Conservation (phyloP, 2,888 invertebrate genomes). For the Steromphala cineraria region DNA sequence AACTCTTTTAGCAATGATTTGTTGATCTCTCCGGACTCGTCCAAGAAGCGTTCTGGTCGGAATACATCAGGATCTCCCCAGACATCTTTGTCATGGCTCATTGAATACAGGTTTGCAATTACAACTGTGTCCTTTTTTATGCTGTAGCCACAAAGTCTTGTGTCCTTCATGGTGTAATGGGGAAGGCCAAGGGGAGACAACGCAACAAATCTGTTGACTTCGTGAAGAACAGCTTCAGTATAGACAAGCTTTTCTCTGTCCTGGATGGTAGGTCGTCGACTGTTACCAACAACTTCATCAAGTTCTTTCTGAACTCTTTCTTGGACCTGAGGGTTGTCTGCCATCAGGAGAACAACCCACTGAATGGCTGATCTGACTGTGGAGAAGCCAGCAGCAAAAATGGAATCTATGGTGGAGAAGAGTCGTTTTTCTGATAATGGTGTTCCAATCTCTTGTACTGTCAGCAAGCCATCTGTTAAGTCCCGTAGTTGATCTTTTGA, state of each 20-base stretch:
- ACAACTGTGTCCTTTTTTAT: conserved; percentile 41
- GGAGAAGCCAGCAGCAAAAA: conserved; percentile 55
- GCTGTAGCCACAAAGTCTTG: conserved; percentile 31
- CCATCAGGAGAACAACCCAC: conserved; percentile 48
- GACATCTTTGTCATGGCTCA: conserved; percentile 24
- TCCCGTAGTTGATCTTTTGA: conserved; percentile 41
- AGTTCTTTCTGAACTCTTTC: conserved; percentile 52
- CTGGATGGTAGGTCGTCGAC: conserved; percentile 28
- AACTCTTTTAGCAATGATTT: conserved; percentile 33
- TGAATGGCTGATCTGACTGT: conserved; percentile 43
- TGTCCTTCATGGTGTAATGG: conserved; percentile 42
- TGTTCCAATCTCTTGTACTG: too few species aligned
- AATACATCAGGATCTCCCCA: conserved; percentile 41
- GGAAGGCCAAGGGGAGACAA: conserved; percentile 53
- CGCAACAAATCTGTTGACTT: conserved; percentile 42
- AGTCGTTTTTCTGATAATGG: background rate
- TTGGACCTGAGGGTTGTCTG: conserved; percentile 44
- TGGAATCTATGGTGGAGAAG: conserved; percentile 30
- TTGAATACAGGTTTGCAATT: conserved; percentile 33
- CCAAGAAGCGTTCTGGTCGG: conserved; percentile 34
- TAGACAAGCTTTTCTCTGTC: conserved; percentile 42
- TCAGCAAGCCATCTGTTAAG: conserved; percentile 45
- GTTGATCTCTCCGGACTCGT: conserved; percentile 21
- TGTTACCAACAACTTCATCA: conserved; percentile 41
- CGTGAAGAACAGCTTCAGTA: conserved; percentile 47